These are phyloP conservation scores for Tetranychus piercei DNA, from an alignment of 2,888 invertebrate genomes.

Conservation along the genomic window DNA sequence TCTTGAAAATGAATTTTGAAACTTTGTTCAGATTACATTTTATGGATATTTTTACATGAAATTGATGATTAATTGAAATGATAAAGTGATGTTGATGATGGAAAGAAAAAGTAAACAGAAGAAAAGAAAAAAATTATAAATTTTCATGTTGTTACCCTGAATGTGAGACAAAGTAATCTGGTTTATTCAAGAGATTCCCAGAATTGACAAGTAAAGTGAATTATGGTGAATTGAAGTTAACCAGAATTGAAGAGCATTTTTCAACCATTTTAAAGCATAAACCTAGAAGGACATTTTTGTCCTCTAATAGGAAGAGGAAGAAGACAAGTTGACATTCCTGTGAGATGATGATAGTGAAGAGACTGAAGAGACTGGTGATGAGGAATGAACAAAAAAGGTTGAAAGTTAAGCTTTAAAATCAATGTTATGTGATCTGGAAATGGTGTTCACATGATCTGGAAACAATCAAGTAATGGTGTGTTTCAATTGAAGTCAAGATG, in stretches of 20 bases:
- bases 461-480: constrained; percentile 1
- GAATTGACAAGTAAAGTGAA: constrained; percentile 2
- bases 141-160: not conserved
- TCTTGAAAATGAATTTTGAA: too few species aligned
- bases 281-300: not conserved
- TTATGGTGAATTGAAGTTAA: not conserved
- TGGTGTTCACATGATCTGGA: not conserved
- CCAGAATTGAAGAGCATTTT: not conserved
- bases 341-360: too few species aligned
- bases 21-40: not conserved
- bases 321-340: too few species aligned
- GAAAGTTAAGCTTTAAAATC: not conserved
- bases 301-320: too few species aligned
- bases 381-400: not conserved
- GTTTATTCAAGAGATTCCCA: not conserved
- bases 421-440: not conserved
- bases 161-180: not conserved
- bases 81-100: not conserved
- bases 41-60: not conserved
- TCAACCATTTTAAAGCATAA: not conserved
- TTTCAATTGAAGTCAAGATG: not conserved
- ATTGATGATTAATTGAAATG: not conserved
- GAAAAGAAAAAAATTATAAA: not conserved
- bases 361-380: not conserved
- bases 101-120: not conserved